These are phyloP conservation scores for Tricholauxania praeusta DNA, from an alignment of 2,888 invertebrate species.

Conservation along the genomic window DNA sequence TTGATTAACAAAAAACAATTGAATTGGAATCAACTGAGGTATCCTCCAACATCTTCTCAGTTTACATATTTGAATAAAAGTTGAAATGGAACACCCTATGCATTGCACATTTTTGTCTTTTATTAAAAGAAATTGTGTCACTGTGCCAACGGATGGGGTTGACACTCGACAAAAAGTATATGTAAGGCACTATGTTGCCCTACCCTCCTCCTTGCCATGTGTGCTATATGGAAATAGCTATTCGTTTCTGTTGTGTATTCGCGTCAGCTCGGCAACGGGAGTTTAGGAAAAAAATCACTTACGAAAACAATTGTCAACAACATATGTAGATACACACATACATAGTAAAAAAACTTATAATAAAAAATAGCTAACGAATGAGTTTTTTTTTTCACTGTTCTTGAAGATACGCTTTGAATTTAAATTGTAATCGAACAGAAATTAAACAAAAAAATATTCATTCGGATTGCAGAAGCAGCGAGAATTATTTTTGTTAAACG, in stretches of 20 bases:
- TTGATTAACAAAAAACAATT: no score
- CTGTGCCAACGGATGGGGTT: no score
- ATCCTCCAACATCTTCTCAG: no score
- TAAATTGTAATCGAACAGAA: background rate
- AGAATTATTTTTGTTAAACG: background rate
- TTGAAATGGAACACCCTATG: no score
- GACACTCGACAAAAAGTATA: no score
- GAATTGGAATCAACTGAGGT: no score
- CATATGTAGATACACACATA: background rate
- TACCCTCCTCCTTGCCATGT: background rate
- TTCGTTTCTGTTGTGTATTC: background rate
- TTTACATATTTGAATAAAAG: no score
- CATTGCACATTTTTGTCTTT: no score
- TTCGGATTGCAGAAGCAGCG: background rate
- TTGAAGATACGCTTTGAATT: conserved; percentile 10
- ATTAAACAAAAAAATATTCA: background rate
- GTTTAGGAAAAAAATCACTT: background rate
- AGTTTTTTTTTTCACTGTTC: background rate
- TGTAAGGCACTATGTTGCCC: no score
- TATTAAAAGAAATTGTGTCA: no score
- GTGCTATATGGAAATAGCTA: background rate
- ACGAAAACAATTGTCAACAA: background rate
- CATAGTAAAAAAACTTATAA: background rate
- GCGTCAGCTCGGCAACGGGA: background rate
- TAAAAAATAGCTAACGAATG: background rate